Evolutionary conservation across 2,888 invertebrate species (phyloP), one percentile per base, ranked within the genome.

Genomic region (Ganaspis brasiliensis): DNA sequence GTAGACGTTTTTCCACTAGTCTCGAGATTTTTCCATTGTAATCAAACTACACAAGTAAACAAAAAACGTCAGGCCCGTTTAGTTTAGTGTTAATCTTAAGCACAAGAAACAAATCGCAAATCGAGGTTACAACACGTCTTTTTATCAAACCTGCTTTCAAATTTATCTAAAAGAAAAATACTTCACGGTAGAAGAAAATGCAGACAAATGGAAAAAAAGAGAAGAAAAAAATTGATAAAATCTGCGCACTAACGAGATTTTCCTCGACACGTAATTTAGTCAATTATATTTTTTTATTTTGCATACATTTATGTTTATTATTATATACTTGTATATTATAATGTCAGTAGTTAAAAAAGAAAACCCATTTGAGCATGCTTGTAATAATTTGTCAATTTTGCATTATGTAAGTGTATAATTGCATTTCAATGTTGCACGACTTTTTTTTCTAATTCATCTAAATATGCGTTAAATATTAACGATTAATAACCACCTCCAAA

Each of bases 401-500:
- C 63, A 63, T 61, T 37, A 61, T 61, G 37, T 61, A 35, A 61
- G 35, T 61, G 19, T 61, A 19, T 35, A 37, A 63, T 24, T 67
- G 67, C 45, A 67, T 67, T 67, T 67, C 45, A 9, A 67, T 67
- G 67, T 67, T 67, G 67, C 67, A 67, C 67, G 67, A 67, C 6
- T 24, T 67, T 40, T 40, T 63, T 67, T 21, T 63, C 14, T 67
- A 21, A 45, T 63, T 63, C 16, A 52, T 24, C 63, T 67, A 24
- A 67, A 14, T 67, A 45, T 67, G 45, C 35, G 6, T 59, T 59
- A 31, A 31, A 31, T 21, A 37, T 16, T 40, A 21, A 16, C 63
- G 21, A 12, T 63, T 1, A 40, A 37, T 63, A 63, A 40, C 40
- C 37, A 40, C 63, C 63, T 63, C 40, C 21, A 40, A 5, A 21